phyloP scores from a whole-genome alignment of 1,140 invertebrate species.

The Heliconius nattereri region DNA sequence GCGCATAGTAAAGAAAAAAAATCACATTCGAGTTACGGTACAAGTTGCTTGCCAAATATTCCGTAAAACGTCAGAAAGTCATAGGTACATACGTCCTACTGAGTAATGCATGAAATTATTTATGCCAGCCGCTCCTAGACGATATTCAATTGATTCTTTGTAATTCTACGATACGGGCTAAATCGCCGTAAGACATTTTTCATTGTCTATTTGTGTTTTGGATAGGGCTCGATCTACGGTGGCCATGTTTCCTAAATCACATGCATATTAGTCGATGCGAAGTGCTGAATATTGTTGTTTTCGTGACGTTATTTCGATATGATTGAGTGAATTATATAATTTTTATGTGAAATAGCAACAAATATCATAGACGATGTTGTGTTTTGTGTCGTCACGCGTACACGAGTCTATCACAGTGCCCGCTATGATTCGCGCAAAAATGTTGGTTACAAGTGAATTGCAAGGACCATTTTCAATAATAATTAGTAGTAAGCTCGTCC shows the following conservation, averaged over 20 bases:
- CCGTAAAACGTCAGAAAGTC: slow-evolving; percentile 81
- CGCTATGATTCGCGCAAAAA: slow-evolving; percentile 76
- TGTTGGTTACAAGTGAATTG: slow-evolving; percentile 73
- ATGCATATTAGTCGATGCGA: slow-evolving; percentile 70
- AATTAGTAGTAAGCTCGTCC: slow-evolving; percentile 59
- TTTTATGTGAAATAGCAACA: slow-evolving; percentile 56
- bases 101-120: slow-evolving; percentile 79
- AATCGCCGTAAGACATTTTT: slow-evolving; percentile 63
- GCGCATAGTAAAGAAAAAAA: slow-evolving; percentile 61
- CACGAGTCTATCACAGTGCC: slow-evolving; percentile 51
- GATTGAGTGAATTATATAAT: slow-evolving; percentile 74
- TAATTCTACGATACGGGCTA: slow-evolving; percentile 61
- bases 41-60: slow-evolving; percentile 79
- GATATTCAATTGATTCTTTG: slow-evolving; percentile 70
- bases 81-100: slow-evolving; percentile 78
- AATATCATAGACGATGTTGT: slow-evolving; percentile 56
- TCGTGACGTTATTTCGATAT: slow-evolving; percentile 58
- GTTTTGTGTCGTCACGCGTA: slow-evolving; percentile 60
- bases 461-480: slow-evolving; percentile 76
- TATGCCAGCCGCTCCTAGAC: slow-evolving; percentile 71
- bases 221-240: slow-evolving; percentile 66
- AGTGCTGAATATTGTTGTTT: slow-evolving; percentile 66
- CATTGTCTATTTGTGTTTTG: slow-evolving; percentile 78
- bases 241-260: slow-evolving; percentile 79
- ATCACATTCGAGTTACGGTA: slow-evolving; percentile 69